Evolutionary conservation across 1,140 invertebrate genomes (phyloP), one percentile per base, ranked within the genome.

Genomic region (Carposina sasakii): DNA sequence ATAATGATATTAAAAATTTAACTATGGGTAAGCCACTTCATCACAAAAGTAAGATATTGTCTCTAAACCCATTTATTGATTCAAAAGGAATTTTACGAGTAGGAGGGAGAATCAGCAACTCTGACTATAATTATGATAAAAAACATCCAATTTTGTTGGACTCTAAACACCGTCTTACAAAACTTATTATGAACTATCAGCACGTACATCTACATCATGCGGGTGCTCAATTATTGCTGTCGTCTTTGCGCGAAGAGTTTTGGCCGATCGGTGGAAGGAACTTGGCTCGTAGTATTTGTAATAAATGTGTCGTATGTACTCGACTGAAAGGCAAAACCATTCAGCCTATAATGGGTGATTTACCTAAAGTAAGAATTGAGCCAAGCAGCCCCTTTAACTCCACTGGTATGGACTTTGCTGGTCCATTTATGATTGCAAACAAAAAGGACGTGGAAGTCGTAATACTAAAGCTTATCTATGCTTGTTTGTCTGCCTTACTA

Each of bases 401-500:
- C 41, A 23, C 31, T 22, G 64, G 56, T 19, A 36, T 60, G 12
- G 59, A 70, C 37, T 72, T 61, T 37, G 63, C 59, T 9, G 61
- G 59, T 15, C 69, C 64, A 1, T 43, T 69, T n/a, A 6, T 52
- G 2, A 42, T 69, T n/a, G 46, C 54, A 20, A 60, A 55, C 22
- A 49, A 54, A 15, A 59, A 45, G 41, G 66, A 22, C 36, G 55
- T 13, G 57, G 54, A 28, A 42, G 39, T 20, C 45, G 52, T 10
- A 52, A 54, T n/a, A 41, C 48, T 5, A 71, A 71, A 46, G 42
- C 41, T 16, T 69, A 71, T 42, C 26, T 75, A n/a, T 57, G 52
- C 12, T 46, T 73, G 17, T 77, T 76, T 45, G 43, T 57, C 3
- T 69, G 71, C 21, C 46, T 74, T 23, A 6, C 5, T 8, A 61